Base-by-base conservation (phyloP, 1,140 invertebrate species). In the Halesus radiatus region DNA sequence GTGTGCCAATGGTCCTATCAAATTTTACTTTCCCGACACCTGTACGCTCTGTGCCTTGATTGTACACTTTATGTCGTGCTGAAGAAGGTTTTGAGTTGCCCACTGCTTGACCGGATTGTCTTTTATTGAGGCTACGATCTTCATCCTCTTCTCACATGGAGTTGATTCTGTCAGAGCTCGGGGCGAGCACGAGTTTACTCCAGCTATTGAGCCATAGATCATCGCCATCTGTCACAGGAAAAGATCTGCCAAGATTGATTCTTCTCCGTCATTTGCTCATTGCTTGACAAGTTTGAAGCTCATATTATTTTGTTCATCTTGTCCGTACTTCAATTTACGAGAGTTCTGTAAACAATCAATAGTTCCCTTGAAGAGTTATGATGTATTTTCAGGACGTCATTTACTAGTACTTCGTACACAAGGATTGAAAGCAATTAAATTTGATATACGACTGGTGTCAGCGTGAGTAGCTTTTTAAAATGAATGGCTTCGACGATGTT, bases 161-260 rank as follows among this genome's bases (percentile, higher is more conserved):
- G 54, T 22, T 56, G 16, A 20, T n/a, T 32, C 1, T 0, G 37
- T 45, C 8, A 45, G 37, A 13, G 62, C 62, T 66, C 62, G 23
- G 26, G 62, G 62, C 62, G 15, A 26, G 3, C 62, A 66, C 26
- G 29, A 32, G 62, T 6, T 16, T 32, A 7, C 62, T 60, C 29
- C 37, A 45, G 1, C 4, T 18, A n/a, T 62, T 26, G 20, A 16
- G 18, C 23, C 5, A 29, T 70, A 70, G 32, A 50, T 70, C 66
- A 70, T 70, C 66, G 22, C 32, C 18, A 70, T 4, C 66, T 68
- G 66, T 70, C 66, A n/a, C n/a, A 29, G 10, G 18, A 64, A n/a
- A n/a, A 60, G 7, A 64, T 64, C 62, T n/a, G 62, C 62, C 26
- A 16, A 64, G 62, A 64, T 64, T 20, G 29, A 50, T 70, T 70